Conservation (phyloP, 2,888 invertebrate genomes). For the Leptopilina myrica region DNA sequence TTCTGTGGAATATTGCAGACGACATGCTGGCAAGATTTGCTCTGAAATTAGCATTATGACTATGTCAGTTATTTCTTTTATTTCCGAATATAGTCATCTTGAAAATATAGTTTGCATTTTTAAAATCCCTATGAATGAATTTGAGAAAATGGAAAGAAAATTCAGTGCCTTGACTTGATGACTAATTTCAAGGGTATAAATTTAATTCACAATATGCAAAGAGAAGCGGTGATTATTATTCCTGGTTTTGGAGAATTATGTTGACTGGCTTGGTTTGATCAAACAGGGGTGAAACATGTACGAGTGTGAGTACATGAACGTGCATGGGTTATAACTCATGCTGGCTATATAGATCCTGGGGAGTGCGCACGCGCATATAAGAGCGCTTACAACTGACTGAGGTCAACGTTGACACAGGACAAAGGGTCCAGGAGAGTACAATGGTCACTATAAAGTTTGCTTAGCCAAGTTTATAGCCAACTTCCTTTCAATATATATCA, state of each 20-base stretch:
- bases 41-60: too few relatives aligned
- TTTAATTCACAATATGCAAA: not conserved
- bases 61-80: too few relatives aligned
- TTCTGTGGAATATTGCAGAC: too few relatives aligned
- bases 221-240: slow-evolving; percentile 20
- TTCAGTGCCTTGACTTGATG: not conserved
- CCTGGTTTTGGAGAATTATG: slow-evolving; percentile 7
- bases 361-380: slow-evolving; percentile 20
- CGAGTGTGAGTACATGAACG: not conserved
- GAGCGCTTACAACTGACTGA: slow-evolving; percentile 29
- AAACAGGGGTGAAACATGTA: slow-evolving; percentile 22
- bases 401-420: slow-evolving; percentile 52
- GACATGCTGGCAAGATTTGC: too few relatives aligned
- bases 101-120: too few relatives aligned
- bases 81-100: too few relatives aligned
- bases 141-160: not conserved
- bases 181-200: not conserved
- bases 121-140: not conserved
- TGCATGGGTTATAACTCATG: slow-evolving; percentile 13
- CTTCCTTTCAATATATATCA: not conserved
- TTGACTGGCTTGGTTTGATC: slow-evolving; percentile 25
- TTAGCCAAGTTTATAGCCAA: slow-evolving; percentile 24
- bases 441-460: slow-evolving; percentile 55
- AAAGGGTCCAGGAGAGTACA: slow-evolving; percentile 56
- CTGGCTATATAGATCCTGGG: slow-evolving; percentile 19